phyloP scores from a whole-genome alignment of 2,888 invertebrate species.

The Erannis defoliaria region DNA sequence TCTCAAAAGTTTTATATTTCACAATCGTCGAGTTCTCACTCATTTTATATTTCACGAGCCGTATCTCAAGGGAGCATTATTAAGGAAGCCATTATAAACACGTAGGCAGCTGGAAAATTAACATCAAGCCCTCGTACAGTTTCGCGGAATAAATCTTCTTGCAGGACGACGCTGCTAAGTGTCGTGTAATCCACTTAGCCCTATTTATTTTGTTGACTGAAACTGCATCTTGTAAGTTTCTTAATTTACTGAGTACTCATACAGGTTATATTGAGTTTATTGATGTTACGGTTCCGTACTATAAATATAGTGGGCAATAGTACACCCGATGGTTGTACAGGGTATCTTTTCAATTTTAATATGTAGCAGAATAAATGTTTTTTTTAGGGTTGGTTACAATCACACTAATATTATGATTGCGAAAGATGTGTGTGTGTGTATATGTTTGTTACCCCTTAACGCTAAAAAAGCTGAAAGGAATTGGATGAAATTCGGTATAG shows the following conservation, averaged over 20 bases:
- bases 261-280: too few relatives aligned
- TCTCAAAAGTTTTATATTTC: constrained; percentile 16
- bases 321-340: too few relatives aligned
- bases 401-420: too few relatives aligned
- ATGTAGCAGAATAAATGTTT: too few relatives aligned
- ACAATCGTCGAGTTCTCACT: constrained; percentile 20
- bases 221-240: constrained; percentile 28
- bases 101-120: constrained; percentile 54
- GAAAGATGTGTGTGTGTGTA: too few relatives aligned
- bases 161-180: constrained; percentile 52
- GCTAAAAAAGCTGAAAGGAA: too few relatives aligned
- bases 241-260: not conserved
- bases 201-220: constrained; percentile 48
- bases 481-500: too few relatives aligned
- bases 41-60: constrained; percentile 45
- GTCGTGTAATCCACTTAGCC: constrained; percentile 52
- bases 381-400: too few relatives aligned
- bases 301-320: too few relatives aligned
- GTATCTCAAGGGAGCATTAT: constrained; percentile 55
- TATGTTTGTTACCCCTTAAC: too few relatives aligned
- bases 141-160: constrained; percentile 58
- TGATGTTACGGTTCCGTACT: too few relatives aligned
- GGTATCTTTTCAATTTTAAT: too few relatives aligned
- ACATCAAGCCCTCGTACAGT: constrained; percentile 54
- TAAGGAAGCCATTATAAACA: constrained; percentile 54